Percentiles rank a stretch among this genome's conserved stretches.
Evolutionary conservation across 2,888 invertebrate species (phyloP).

Genomic region (Alcis repandata): DNA sequence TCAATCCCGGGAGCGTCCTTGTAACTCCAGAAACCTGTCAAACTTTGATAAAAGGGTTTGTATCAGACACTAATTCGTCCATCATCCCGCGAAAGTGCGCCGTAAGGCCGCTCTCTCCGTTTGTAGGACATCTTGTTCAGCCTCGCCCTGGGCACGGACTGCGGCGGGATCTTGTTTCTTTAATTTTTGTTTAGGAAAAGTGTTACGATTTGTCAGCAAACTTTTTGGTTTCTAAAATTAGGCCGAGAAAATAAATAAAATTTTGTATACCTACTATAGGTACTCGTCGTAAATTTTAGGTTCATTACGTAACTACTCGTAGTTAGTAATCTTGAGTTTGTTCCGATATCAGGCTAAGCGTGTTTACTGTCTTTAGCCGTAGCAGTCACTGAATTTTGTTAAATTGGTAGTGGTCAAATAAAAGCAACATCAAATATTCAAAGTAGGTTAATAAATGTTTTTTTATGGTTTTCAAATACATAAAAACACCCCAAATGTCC

Average conservation of each 20-base stretch:
- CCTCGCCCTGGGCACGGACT: background rate
- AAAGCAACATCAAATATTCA: too few species aligned
- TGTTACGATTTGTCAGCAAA: background rate
- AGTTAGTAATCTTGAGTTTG: too few species aligned
- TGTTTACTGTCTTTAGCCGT: too few species aligned
- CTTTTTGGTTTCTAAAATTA: background rate
- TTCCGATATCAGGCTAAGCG: too few species aligned
- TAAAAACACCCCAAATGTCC: too few species aligned
- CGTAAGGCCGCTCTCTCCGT: background rate
- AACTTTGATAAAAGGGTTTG: constrained; percentile 54
- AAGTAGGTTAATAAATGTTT: too few species aligned
- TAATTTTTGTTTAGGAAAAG: background rate
- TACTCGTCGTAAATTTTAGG: too few species aligned
- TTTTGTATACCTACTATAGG: background rate
- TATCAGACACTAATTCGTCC: constrained; percentile 44
- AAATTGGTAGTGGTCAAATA: too few species aligned
- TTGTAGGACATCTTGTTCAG: background rate
- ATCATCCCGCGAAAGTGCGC: constrained; percentile 19
- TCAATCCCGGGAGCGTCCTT: background rate
- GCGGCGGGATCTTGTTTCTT: background rate
- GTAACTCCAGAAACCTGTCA: constrained; percentile 43
- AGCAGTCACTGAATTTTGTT: too few species aligned
- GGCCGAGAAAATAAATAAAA: background rate
- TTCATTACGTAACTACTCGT: too few species aligned
- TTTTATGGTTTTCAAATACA: too few species aligned